These are phyloP conservation scores for Globodera rostochiensis DNA, from an alignment of 1,140 invertebrate species.

Conservation along the genomic window DNA sequence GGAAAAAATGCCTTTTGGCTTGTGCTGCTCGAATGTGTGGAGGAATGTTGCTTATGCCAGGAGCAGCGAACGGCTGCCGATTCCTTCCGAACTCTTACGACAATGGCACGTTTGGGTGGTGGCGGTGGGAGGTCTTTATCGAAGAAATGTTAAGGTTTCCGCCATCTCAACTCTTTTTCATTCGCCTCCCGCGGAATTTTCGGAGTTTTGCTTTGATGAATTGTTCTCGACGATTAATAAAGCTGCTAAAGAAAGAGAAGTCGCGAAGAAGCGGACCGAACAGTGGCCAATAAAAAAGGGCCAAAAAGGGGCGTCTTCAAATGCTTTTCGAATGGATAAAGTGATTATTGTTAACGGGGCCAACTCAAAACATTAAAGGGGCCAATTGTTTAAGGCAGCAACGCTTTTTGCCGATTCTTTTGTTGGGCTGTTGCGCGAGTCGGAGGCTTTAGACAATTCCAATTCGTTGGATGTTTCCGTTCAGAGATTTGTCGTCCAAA, in stretches of 20 bases:
- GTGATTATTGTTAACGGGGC: not conserved
- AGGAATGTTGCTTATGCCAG: constrained; percentile 17
- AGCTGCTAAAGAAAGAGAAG: not conserved
- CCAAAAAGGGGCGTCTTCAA: not conserved
- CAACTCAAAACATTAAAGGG: too few relatives aligned
- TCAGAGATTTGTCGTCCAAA: constrained; percentile 1
- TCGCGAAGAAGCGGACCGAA: not conserved
- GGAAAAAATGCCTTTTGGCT: constrained; percentile 22
- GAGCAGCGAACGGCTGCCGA: not conserved
- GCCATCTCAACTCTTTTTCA: not conserved
- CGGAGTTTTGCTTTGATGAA: not conserved
- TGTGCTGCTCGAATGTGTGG: constrained; percentile 19
- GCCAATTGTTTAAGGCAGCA: not conserved
- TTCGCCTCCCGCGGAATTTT: constrained; percentile 1
- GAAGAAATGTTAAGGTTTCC: not conserved
- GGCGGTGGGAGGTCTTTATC: not conserved
- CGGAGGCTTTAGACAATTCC: not conserved
- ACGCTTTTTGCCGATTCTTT: not conserved
- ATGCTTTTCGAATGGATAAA: not conserved
- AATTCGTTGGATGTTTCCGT: not conserved
- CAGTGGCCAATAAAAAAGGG: not conserved
- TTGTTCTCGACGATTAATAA: not conserved
- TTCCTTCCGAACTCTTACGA: constrained; percentile 5
- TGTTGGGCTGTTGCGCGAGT: not conserved
- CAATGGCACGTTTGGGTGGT: not conserved